Base-by-base conservation (phyloP, 2,888 invertebrate species). In the Lordiphosa andalusiaca region DNA sequence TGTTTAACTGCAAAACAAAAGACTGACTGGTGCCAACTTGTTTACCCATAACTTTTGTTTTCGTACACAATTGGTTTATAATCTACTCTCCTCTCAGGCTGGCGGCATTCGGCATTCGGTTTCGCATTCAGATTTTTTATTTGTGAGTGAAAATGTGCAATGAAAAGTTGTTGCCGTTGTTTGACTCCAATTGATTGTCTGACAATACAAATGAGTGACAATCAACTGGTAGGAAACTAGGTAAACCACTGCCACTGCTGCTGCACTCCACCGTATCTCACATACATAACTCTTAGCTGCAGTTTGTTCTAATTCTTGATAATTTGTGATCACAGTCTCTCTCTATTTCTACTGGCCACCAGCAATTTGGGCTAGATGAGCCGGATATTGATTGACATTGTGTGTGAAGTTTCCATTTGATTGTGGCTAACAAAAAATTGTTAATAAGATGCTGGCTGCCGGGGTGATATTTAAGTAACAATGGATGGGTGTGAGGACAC, bases 101-200 rank as follows among this genome's bases (percentile, higher is more conserved):
- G 23, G 25, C 1, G 25, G 25, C 25, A 25, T 25, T 25, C 1
- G 25, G 25, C 25, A 25, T 25, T 25, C 19, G 19, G 19, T 19
- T 19, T 19, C 25, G 19, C 21, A 12, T 30, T 23, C 41, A 58
- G 62, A 47, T 64, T 67, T 72, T 64, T 67, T 72, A 42, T 76
- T 64, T 47, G 54, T 83, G 64, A 84, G 77, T 78, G 84, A 78
- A 77, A 77, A 77, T 84, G 73, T 71, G 30, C 30, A 84, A 84
- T 76, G 81, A 77, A 77, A 84, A 77, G 66, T 65, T 61, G 80
- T 39, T 49, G 23, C 6, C 36, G 23, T 50, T 41, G 48, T 60
- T 37, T 41, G 68, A 53, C 62, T 69, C 50, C 63, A 49, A 82
- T 82, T 71, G 81, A 77, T 84, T 73, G 71, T 73, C 76, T 84